A percentile compares a stretch with the other conserved stretches of the same genome.
Evolutionary conservation across 1,140 invertebrate species (phyloP).

Genomic region (Heliconius congener): DNA sequence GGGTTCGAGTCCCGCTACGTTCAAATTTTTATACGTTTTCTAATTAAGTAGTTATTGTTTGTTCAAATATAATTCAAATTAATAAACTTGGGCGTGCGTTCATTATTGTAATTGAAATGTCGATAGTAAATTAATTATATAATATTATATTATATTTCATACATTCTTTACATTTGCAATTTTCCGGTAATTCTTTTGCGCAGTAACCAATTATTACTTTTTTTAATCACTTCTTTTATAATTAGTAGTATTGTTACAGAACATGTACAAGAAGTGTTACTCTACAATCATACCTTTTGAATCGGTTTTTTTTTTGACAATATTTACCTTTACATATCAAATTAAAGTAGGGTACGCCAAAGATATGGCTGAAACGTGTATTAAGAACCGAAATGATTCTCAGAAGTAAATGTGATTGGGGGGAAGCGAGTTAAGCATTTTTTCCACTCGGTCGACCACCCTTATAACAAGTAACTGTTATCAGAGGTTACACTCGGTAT

Average conservation of each 20-base stretch:
- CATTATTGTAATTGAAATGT: background rate
- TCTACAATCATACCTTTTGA: slow-evolving; percentile 13
- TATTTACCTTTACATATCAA: slow-evolving; percentile 6
- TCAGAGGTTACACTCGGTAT: slow-evolving; percentile 48
- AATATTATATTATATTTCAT: too few relatives aligned
- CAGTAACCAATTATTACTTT: background rate
- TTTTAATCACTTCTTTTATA: slow-evolving; percentile 23
- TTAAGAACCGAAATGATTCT: slow-evolving; percentile 48
- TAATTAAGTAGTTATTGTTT: too few relatives aligned
- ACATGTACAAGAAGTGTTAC: slow-evolving; percentile 9
- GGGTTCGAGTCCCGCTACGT: too few relatives aligned
- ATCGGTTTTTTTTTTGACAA: background rate
- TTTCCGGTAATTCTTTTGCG: background rate
- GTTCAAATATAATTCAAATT: slow-evolving; percentile 1
- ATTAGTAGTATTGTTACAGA: slow-evolving; percentile 17
- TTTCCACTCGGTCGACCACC: slow-evolving; percentile 58
- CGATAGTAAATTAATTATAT: background rate
- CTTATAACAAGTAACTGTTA: slow-evolving; percentile 53
- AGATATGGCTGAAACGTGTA: slow-evolving; percentile 17
- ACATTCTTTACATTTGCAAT: too few relatives aligned
- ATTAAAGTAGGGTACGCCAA: background rate
- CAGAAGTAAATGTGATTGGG: slow-evolving; percentile 62
- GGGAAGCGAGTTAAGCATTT: slow-evolving; percentile 65
- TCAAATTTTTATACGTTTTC: too few relatives aligned
- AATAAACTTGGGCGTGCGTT: background rate